Evolutionary conservation across 1,140 invertebrate species (phyloP).

Genomic region (Caenorhabditis latens): DNA sequence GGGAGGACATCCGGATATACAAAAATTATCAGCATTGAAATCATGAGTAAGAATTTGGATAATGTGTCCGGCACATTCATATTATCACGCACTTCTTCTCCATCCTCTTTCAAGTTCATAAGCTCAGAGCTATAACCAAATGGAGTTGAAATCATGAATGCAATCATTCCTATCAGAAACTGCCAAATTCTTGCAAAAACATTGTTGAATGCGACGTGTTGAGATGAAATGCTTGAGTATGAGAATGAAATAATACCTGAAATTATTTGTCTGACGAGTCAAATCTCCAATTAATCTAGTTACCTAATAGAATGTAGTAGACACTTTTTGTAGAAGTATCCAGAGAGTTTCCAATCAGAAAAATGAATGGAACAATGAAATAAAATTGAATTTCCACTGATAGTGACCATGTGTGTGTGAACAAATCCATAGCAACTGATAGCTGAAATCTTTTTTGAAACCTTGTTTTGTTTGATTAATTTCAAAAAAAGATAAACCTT

Average conservation of each 20-base stretch:
- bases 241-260: background rate
- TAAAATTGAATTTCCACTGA: constrained; percentile 57
- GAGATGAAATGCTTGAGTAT: background rate
- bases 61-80: too few relatives aligned
- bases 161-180: constrained; percentile 17
- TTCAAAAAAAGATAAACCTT: background rate
- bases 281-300: background rate
- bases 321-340: background rate
- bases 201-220: background rate
- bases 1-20: too few relatives aligned
- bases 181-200: constrained; percentile 22
- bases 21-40: too few relatives aligned
- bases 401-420: constrained; percentile 57
- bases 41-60: too few relatives aligned
- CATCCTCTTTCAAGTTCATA: background rate
- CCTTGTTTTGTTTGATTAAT: too few relatives aligned
- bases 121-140: background rate
- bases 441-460: background rate
- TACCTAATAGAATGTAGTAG: background rate
- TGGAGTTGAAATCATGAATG: background rate
- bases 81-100: background rate
- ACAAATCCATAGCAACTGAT: constrained; percentile 6
- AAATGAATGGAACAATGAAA: constrained; percentile 40
- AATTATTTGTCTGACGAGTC: background rate
- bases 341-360: background rate